Percentiles rank a stretch among this genome's conserved stretches.
Evolutionary conservation across 2,797 vertebrate species (phyloP).

Genomic region (Hyperoplus immaculatus): DNA sequence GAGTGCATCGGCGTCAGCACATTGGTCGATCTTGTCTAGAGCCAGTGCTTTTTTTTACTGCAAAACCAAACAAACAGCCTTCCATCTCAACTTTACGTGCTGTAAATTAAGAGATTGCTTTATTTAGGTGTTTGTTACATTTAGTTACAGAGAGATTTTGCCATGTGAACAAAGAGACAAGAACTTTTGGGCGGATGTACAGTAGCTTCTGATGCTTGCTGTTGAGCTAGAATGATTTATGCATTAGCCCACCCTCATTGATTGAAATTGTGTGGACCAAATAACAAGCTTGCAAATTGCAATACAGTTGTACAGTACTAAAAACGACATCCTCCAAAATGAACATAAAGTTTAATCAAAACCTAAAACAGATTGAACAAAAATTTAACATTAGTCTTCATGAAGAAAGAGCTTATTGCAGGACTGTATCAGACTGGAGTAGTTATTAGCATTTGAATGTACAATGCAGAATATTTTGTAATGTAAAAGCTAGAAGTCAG

Average conservation of each 20-base stretch:
- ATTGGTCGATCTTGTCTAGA: conserved; percentile 39
- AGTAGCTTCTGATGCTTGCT: not conserved
- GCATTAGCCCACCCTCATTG: not conserved
- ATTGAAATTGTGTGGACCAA: not conserved
- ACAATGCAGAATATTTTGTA: not conserved
- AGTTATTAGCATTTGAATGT: not conserved
- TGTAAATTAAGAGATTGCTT: not conserved
- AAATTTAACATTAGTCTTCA: not conserved
- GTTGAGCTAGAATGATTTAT: not conserved
- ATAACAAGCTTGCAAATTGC: not conserved
- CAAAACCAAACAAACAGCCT: conserved; percentile 18
- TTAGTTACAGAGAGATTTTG: conserved; percentile 9
- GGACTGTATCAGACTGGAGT: not conserved
- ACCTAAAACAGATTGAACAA: not conserved
- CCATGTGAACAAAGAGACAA: not conserved
- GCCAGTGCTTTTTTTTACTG: conserved; percentile 34
- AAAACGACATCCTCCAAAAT: not conserved
- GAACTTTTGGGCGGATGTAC: not conserved
- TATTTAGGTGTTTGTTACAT: conserved; percentile 33
- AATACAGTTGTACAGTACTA: not conserved
- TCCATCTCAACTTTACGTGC: conserved; percentile 32
- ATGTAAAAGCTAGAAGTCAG: not conserved
- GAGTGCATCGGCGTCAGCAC: conserved; percentile 71
- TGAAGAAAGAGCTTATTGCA: not conserved
- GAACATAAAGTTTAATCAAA: not conserved